Evolutionary conservation across 2,888 invertebrate species (phyloP), one percentile per base, ranked within the genome.

Genomic region (Synergus umbraculus): DNA sequence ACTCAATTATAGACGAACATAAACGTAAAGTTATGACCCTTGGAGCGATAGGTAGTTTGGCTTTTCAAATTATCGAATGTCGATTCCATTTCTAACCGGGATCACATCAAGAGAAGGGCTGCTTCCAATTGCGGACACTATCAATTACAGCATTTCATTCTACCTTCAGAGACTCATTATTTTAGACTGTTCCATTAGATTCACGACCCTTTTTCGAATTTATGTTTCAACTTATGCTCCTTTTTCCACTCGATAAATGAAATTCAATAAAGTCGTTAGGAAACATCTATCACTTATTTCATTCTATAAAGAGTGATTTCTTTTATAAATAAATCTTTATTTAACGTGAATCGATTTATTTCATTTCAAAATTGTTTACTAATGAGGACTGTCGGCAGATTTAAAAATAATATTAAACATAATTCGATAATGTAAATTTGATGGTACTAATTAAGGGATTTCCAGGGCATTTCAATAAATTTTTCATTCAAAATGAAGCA

Each of bases 11-110:
- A 41, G 66, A 66, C 66, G 37, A 4, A 37, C 5, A n/a, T 44
- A 66, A 43, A 58, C 9, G 37, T 69, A 69, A 69, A 69, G 69
- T 69, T 69, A 54, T 37, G 54, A 10, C 54, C 58, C 54, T 54
- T 29, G 18, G 54, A 54, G 54, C 54, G 37, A 54, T 41, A 73
- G 54, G 46, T 69, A 69, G 54, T 54, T 58, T 73, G 54, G 73
- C 73, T 73, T 73, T 73, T 49, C 54, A n/a, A 73, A 73, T 73
- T 54, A 73, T 73, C 54, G 73, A 73, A 73, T 37, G 73, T 58
- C 73, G 54, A 73, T 73, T 73, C 54, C 73, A 73, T 54, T 73
- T 58, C 37, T 54, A 73, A 73, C 49, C n/a, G 18, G 54, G n/a
- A 73, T 73, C 73, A 54, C 41, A 73, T 73, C 29, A 37, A 22